phyloP scores from a whole-genome alignment of 2,797 vertebrate genomes.

The Hyperoplus immaculatus region DNA sequence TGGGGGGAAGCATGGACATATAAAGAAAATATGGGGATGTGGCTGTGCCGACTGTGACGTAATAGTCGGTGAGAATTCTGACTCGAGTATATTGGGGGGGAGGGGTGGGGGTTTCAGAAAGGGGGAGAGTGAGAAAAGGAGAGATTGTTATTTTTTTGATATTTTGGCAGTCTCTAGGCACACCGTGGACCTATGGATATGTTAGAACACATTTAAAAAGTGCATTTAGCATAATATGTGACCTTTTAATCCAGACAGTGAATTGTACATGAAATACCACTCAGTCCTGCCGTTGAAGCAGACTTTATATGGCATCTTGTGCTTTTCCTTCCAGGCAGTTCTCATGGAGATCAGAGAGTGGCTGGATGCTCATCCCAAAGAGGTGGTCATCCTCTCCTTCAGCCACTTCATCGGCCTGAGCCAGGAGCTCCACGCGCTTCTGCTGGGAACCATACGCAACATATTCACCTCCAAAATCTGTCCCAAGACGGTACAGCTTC shows the following conservation, averaged over 20 bases:
- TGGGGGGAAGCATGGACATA: no score
- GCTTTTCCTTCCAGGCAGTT: conserved; percentile 81
- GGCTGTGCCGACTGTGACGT: no score
- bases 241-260: not conserved
- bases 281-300: not conserved
- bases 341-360: conserved; percentile 91
- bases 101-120: no score
- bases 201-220: not conserved
- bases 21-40: no score
- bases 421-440: conserved; percentile 85
- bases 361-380: conserved; percentile 91
- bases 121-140: no score
- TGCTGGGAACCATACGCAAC: conserved; percentile 87
- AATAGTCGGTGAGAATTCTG: no score
- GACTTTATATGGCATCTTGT: conserved; percentile 10
- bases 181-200: no score
- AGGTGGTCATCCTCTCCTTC: conserved; percentile 93
- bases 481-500: conserved; percentile 86
- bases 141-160: no score
- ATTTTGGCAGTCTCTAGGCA: no score
- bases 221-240: not conserved
- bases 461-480: conserved; percentile 90
- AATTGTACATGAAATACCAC: not conserved
- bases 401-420: conserved; percentile 91
- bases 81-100: no score